Conservation (phyloP, 2,797 vertebrate genomes). For the Notoglanidium macrostoma region DNA sequence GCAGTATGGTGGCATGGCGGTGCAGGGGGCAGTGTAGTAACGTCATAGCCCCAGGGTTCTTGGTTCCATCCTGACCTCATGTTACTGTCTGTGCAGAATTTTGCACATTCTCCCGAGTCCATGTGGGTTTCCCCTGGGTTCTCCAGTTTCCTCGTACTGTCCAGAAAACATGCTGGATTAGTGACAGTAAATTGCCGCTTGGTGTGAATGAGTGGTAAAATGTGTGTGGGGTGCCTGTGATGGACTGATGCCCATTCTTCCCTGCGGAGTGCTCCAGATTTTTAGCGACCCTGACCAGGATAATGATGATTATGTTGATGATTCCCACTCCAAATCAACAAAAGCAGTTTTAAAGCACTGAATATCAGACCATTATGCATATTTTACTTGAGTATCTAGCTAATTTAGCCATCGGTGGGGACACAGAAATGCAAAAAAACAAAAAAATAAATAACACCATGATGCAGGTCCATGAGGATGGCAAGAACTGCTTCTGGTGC, state of each 20-base stretch:
- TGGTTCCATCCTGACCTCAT: not conserved
- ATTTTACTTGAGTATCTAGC: not conserved
- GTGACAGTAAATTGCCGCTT: not conserved
- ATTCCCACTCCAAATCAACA: not conserved
- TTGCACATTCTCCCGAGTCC: not conserved
- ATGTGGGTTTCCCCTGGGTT: not conserved
- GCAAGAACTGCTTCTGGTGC: slow-evolving; percentile 52
- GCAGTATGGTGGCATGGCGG: not conserved
- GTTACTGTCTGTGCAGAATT: not conserved
- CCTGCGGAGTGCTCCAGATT: not conserved
- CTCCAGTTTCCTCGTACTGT: not conserved
- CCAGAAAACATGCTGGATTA: not conserved
- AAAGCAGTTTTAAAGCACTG: not conserved
- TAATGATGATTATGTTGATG: not conserved
- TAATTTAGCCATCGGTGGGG: not conserved
- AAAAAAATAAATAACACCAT: not conserved
- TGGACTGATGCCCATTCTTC: not conserved
- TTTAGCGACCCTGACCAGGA: not conserved
- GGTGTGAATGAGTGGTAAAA: not conserved
- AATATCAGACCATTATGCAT: not conserved
- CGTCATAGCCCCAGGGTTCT: not conserved
- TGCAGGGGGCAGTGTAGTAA: not conserved
- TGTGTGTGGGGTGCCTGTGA: not conserved
- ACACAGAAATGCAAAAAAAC: not conserved
- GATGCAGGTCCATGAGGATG: not conserved